A percentile compares a stretch with the other conserved stretches of the same genome.
phyloP scores from a whole-genome alignment of 2,113 vertebrate genomes.

The Scomber japonicus region DNA sequence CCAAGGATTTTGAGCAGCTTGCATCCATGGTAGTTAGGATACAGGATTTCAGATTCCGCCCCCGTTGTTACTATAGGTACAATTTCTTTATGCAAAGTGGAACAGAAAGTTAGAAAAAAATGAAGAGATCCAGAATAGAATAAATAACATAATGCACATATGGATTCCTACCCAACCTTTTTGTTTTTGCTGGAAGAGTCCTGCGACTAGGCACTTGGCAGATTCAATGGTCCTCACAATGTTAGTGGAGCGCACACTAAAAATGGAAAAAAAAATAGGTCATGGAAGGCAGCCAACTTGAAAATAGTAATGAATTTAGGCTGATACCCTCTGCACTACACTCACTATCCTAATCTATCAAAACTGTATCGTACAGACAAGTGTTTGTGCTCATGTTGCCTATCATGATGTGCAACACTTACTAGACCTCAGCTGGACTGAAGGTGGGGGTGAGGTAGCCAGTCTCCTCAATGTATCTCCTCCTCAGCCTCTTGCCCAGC shows the following conservation, averaged over 20 bases:
- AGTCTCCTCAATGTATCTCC: conserved; percentile 87
- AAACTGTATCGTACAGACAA: neutral
- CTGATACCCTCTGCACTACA: conserved; percentile 17
- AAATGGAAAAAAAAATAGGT: conserved; percentile 62
- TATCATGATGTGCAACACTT: conserved; percentile 79
- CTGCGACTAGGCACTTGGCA: conserved; percentile 92
- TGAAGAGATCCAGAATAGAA: conserved; percentile 6
- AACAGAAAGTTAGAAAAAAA: conserved; percentile 4
- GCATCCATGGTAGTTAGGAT: conserved; percentile 92
- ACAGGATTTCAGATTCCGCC: conserved; percentile 91
- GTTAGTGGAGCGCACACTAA: conserved; percentile 94
- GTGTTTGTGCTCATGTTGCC: neutral
- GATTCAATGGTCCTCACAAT: conserved; percentile 95
- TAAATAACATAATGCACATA: neutral
- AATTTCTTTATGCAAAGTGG: conserved; percentile 77
- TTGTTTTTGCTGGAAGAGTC: conserved; percentile 92
- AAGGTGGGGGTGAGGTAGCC: conserved; percentile 89
- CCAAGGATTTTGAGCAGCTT: conserved; percentile 82
- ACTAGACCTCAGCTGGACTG: conserved; percentile 92
- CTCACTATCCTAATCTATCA: conserved; percentile 23
- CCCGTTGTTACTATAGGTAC: conserved; percentile 88
- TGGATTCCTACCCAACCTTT: conserved; percentile 83
- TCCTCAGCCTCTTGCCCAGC: conserved; percentile 90
- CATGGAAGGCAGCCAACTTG: conserved; percentile 35
- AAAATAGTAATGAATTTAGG: conserved; percentile 49